Evolutionary conservation across 92 coral and sea anemone species (phyloP).

Genomic region (Heliopora coerulea): DNA sequence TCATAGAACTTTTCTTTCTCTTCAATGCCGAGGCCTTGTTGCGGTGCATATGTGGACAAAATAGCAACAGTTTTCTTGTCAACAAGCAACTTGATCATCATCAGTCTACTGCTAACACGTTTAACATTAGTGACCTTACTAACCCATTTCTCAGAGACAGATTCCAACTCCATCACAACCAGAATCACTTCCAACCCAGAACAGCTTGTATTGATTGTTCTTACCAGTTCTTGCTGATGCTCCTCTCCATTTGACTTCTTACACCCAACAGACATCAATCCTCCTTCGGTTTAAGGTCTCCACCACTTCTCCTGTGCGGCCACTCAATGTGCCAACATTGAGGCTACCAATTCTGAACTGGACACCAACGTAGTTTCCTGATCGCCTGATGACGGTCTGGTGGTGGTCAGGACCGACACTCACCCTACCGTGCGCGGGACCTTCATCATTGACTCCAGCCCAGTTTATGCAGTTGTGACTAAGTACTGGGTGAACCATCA

Average conservation of each 20-base stretch:
- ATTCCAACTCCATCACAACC: constrained; percentile 40
- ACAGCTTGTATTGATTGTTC: background rate
- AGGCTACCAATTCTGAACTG: constrained; percentile 2
- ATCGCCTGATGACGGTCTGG: too few species aligned
- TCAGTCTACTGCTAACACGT: constrained; percentile 1
- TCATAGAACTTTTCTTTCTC: constrained; percentile 41
- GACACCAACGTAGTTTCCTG: too few species aligned
- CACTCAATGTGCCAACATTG: constrained; percentile 22
- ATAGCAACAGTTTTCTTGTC: constrained; percentile 7
- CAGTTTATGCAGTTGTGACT: too few species aligned
- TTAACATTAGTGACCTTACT: constrained; percentile 29
- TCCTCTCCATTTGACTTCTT: constrained; percentile 14
- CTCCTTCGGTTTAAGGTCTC: background rate
- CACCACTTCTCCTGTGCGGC: background rate
- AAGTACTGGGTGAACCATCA: too few species aligned
- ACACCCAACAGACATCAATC: constrained; percentile 1
- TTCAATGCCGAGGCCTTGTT: constrained; percentile 4
- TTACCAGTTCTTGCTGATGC: constrained; percentile 27
- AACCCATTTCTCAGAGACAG: constrained; percentile 33
- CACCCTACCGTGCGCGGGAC: too few species aligned
- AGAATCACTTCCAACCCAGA: constrained; percentile 12
- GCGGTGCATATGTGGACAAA: constrained; percentile 40
- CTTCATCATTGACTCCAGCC: too few species aligned
- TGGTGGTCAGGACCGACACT: too few species aligned
- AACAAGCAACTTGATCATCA: constrained; percentile 2